Percentiles rank a stretch among this genome's conserved stretches.
These are phyloP conservation scores for Coremacera marginata DNA, from an alignment of 2,888 invertebrate genomes.

Conservation along the genomic window DNA sequence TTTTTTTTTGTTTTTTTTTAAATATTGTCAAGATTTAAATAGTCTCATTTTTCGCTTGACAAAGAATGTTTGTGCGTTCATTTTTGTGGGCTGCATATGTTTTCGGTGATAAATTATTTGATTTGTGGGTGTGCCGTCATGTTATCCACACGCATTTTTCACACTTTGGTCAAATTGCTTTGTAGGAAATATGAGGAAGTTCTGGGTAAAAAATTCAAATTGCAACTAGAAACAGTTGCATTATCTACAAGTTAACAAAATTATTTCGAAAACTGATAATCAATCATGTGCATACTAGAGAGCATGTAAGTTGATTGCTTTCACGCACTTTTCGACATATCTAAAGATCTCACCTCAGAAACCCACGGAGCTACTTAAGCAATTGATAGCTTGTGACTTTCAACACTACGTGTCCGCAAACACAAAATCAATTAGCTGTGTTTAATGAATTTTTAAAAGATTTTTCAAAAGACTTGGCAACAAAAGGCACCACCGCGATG, in stretches of 20 bases:
- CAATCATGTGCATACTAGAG: background rate
- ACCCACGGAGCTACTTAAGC: background rate
- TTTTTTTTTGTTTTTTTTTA: slow-evolving; percentile 23
- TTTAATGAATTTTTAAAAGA: slow-evolving; percentile 14
- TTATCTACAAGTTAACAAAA: background rate
- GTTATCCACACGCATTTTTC: slow-evolving; percentile 64
- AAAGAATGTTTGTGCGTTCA: slow-evolving; percentile 11
- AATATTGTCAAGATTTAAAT: background rate
- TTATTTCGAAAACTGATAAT: background rate
- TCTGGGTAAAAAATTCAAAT: background rate
- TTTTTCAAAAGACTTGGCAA: background rate
- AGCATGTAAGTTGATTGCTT: background rate
- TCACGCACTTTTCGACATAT: background rate
- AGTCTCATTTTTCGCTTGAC: background rate
- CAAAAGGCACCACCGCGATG: background rate
- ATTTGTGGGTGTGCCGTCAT: slow-evolving; percentile 63
- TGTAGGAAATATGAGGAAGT: background rate
- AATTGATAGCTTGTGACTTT: slow-evolving; percentile 12
- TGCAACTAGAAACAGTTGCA: slow-evolving; percentile 4
- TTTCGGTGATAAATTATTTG: slow-evolving; percentile 68
- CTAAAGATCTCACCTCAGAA: slow-evolving; percentile 4
- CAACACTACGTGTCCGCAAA: slow-evolving; percentile 15
- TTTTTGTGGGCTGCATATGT: slow-evolving; percentile 68
- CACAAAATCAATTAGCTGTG: slow-evolving; percentile 23
- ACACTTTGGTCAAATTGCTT: slow-evolving; percentile 56